A percentile compares a stretch with the other conserved stretches of the same genome.
These are phyloP conservation scores for Megalops cyprinoides DNA, from an alignment of 2,797 vertebrate species.

Conservation along the genomic window DNA sequence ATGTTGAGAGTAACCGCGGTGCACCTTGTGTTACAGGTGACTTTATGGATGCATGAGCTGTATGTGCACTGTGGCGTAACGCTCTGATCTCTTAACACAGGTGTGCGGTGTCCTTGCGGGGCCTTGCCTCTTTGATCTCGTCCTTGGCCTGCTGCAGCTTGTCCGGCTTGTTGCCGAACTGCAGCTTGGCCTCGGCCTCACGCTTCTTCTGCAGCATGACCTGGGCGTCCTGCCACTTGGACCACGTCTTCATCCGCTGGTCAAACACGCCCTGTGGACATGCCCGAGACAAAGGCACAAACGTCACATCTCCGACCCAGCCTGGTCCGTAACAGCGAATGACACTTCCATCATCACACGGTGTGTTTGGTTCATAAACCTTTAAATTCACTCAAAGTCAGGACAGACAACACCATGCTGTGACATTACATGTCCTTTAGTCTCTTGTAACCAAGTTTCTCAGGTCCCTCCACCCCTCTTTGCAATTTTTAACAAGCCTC, in stretches of 20 bases:
- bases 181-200: conserved; percentile 94
- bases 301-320: too few species aligned
- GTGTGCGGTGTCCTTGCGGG: background rate
- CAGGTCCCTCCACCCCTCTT: background rate
- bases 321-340: too few species aligned
- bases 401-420: background rate
- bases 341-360: too few species aligned
- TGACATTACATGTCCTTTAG: background rate
- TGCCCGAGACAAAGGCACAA: too few species aligned
- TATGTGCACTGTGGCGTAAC: background rate
- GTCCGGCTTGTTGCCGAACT: conserved; percentile 92
- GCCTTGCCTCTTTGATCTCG: conserved; percentile 90
- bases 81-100: background rate
- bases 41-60: background rate
- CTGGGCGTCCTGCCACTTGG: conserved; percentile 96
- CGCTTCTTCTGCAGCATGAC: conserved; percentile 92
- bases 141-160: conserved; percentile 96
- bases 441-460: background rate
- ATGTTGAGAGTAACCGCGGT: too few species aligned
- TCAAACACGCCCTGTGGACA: conserved; percentile 88
- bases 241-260: conserved; percentile 94
- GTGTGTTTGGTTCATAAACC: background rate
- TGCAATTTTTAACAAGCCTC: background rate
- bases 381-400: background rate
- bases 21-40: too few species aligned